Evolutionary conservation across 2,888 invertebrate species (phyloP).

Genomic region (Athalia circularis): DNA sequence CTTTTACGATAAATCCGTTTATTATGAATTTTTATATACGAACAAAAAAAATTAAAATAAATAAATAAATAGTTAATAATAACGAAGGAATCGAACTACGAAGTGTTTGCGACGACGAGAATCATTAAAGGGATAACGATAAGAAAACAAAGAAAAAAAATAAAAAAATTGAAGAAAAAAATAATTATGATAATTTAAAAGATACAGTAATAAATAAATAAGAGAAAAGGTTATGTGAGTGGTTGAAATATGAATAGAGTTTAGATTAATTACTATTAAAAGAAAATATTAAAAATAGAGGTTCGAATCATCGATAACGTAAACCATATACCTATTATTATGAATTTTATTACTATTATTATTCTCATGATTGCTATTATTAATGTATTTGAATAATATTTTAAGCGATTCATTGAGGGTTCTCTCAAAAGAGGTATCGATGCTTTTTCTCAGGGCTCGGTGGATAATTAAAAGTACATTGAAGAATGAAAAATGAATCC

Average conservation of each 20-base stretch:
- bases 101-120: background rate
- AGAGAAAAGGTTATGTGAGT: slow-evolving; percentile 63
- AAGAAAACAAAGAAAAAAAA: slow-evolving; percentile 54
- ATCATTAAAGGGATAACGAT: slow-evolving; percentile 43
- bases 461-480: background rate
- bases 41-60: background rate
- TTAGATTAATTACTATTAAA: slow-evolving; percentile 64
- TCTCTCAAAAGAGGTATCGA: background rate
- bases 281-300: slow-evolving; percentile 50
- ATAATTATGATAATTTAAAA: slow-evolving; percentile 40
- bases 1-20: slow-evolving; percentile 50
- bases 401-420: background rate
- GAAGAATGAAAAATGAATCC: background rate
- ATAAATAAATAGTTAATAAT: slow-evolving; percentile 50
- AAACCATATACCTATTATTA: slow-evolving; percentile 20
- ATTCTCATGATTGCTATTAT: slow-evolving; percentile 16
- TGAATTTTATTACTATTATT: slow-evolving; percentile 23
- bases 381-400: background rate
- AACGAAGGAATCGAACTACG: slow-evolving; percentile 54
- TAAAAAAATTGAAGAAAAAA: slow-evolving; percentile 53
- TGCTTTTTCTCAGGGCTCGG: slow-evolving; percentile 12
- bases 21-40: slow-evolving; percentile 53
- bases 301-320: slow-evolving; percentile 60
- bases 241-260: slow-evolving; percentile 72
- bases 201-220: background rate